Evolutionary conservation across 92 coral and sea anemone species (phyloP).

Genomic region (Epizoanthus fatuus): DNA sequence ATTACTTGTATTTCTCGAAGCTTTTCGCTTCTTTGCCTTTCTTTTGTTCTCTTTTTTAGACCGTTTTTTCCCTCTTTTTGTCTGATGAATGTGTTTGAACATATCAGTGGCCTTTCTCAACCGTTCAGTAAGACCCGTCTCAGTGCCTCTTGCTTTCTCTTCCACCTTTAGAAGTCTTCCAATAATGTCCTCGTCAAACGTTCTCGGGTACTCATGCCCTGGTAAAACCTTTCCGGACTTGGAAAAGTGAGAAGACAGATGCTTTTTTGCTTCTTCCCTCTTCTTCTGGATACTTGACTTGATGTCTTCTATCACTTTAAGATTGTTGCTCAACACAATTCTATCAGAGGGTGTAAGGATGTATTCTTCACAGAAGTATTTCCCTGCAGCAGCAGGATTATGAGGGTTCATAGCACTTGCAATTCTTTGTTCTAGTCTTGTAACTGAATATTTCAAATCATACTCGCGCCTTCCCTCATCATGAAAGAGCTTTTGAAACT

Average conservation of each 20-base stretch:
- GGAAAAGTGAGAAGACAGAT: conserved; percentile 44
- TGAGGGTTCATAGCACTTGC: conserved; percentile 28
- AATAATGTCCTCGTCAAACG: conserved; percentile 33
- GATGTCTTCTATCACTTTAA: conserved; percentile 41
- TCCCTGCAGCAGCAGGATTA: conserved; percentile 62
- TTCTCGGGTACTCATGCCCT: conserved; percentile 41
- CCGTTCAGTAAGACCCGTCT: conserved; percentile 43
- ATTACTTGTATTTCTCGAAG: conserved; percentile 35
- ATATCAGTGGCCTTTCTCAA: conserved; percentile 43
- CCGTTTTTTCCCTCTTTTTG: conserved; percentile 50
- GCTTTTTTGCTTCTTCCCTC: conserved; percentile 50
- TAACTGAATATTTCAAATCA: conserved; percentile 9
- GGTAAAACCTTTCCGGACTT: conserved; percentile 50
- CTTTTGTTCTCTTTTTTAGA: conserved; percentile 53
- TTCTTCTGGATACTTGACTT: conserved; percentile 49
- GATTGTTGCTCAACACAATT: conserved; percentile 33
- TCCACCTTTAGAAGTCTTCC: conserved; percentile 39
- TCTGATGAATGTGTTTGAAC: conserved; percentile 38
- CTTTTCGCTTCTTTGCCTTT: conserved; percentile 45
- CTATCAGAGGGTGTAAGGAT: conserved; percentile 35
- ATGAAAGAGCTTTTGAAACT: conserved; percentile 49
- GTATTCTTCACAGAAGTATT: conserved; percentile 48
- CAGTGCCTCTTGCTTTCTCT: conserved; percentile 36
- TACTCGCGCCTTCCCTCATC: conserved; percentile 51
- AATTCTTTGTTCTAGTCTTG: conserved; percentile 25